A percentile compares a stretch with the other conserved stretches of the same genome.
Evolutionary conservation across 2,113 vertebrate genomes (phyloP).

Genomic region (Brienomyrus brachyistius): DNA sequence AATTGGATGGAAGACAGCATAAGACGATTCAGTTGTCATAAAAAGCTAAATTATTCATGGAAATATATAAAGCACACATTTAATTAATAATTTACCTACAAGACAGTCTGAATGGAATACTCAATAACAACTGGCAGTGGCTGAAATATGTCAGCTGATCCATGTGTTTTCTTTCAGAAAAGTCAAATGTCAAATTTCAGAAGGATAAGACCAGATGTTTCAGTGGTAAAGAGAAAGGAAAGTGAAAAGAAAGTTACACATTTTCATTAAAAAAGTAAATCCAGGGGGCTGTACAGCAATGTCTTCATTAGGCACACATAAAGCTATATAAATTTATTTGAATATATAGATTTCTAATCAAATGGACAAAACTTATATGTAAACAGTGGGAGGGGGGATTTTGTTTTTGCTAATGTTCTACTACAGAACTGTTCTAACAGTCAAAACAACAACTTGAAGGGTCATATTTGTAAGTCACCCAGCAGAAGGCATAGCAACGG

Average conservation of each 20-base stretch:
- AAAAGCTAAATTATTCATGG: background rate
- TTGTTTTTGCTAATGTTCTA: background rate
- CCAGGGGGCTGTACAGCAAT: background rate
- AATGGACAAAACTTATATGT: background rate
- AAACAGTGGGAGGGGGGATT: background rate
- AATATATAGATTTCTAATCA: background rate
- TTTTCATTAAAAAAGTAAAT: background rate
- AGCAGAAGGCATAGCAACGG: background rate
- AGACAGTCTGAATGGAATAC: background rate
- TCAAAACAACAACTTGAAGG: background rate
- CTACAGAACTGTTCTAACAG: background rate
- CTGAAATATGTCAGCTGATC: background rate
- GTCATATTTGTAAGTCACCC: background rate
- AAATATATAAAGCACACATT: background rate
- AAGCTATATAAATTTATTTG: background rate
- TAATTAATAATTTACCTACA: background rate
- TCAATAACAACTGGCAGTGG: background rate
- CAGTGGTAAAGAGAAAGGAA: background rate
- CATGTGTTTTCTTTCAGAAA: background rate
- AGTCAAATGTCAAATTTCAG: background rate
- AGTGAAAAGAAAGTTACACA: background rate
- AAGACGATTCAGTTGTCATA: background rate
- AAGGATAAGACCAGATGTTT: background rate
- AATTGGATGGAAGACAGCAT: background rate
- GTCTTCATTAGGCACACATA: background rate